Evolutionary conservation across 2,797 vertebrate species (phyloP), one percentile per base, ranked within the genome.

Genomic region (Hydrolagus colliei): DNA sequence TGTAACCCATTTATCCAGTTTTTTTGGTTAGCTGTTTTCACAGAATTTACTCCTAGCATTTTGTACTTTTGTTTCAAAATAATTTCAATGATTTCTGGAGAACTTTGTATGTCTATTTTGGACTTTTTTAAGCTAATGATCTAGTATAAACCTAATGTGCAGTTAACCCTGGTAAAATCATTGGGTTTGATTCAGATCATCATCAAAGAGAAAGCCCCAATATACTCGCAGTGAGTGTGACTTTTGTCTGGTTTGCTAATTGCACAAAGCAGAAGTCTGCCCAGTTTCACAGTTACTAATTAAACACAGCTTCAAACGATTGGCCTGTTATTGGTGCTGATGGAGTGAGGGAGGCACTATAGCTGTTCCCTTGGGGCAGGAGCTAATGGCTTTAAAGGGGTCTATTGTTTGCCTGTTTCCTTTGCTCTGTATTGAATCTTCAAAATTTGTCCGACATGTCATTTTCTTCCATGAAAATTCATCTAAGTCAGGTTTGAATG

Each of bases 381-480:
- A 71, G 71, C 65, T 84, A 68, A 71, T 71, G 77, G n/a, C 13
- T 68, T 67, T 82, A 82, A 32, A 41, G 65, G 32, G 65, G 4
- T 71, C 79, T 52, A 84, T 71, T 71, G 32, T 71, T 71, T 52
- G 18, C 5, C 65, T 84, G 65, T 68, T 84, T 84, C 22, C 65
- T 84, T 18, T 84, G 65, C 20, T n/a, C 10, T 27, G 14, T 71
- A 41, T 71, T 84, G 18, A n/a, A 32, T 20, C 18, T 5, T 68
- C 79, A n/a, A 18, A 52, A 52, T 52, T 52, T 52, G 41, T 52
- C 41, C 2, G 41, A 52, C 16, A 10, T 77, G 20, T 77, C 35
- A 77, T 77, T 22, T 61, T 77, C 52, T 52, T 59, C 18, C 52
- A 71, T 65, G 13, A 41, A 20, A 32, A n/a, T 52, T 41, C 65